Conservation (phyloP, 2,113 vertebrate species). For the Anser brachyrhynchus region DNA sequence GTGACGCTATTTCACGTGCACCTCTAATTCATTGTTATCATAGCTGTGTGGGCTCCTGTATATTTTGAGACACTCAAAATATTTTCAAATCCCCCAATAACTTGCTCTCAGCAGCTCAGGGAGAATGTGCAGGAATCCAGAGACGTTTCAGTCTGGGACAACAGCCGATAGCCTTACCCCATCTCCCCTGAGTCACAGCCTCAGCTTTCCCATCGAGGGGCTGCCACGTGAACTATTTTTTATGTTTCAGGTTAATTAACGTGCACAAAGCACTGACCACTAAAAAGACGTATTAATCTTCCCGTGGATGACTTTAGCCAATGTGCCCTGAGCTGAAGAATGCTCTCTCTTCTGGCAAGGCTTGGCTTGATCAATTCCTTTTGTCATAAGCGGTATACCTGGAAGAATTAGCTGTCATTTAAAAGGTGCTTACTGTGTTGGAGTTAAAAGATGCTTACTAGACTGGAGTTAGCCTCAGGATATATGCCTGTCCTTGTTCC, state of each 20-base stretch:
- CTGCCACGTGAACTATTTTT: neutral
- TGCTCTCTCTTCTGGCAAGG: neutral
- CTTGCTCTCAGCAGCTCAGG: neutral
- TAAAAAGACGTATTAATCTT: neutral
- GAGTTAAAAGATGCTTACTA: neutral
- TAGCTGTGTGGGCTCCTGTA: accelerated
- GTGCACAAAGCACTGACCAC: no score
- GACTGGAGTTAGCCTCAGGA: neutral
- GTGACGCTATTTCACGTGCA: accelerated
- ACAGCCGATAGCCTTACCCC: neutral
- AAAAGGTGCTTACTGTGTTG: neutral
- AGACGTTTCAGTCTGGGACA: neutral
- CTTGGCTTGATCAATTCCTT: neutral
- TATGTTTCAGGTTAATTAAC: neutral
- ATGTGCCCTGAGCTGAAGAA: accelerated
- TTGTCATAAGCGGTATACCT: neutral
- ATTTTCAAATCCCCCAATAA: neutral
- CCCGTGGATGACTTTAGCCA: neutral
- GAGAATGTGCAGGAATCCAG: accelerated
- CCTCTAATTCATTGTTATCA: neutral
- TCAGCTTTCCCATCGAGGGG: neutral
- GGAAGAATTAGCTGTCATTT: neutral
- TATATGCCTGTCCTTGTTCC: neutral
- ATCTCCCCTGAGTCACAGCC: accelerated
- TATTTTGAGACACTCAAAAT: neutral